Evolutionary conservation across 2,888 invertebrate species (phyloP), one percentile per base, ranked within the genome.

Genomic region (Dasypolia templi): DNA sequence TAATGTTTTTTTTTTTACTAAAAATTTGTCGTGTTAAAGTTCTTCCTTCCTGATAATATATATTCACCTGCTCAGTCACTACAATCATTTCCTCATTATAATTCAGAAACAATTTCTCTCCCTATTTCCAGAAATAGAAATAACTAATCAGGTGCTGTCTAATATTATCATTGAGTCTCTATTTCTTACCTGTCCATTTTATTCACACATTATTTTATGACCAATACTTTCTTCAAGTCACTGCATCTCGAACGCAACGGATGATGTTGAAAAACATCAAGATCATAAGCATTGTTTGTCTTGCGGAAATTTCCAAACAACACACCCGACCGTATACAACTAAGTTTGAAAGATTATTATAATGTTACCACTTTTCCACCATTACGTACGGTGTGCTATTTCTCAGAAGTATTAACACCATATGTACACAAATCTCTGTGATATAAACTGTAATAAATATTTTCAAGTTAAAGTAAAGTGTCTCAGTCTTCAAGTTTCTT

Each of bases 291-390:
- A 91, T 92, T 94, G 93, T 93, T 94, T 94, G 93, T 92, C 89
- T 90, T 87, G 86, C 85, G 91, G 92, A 92, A 92, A 94, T 93
- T 94, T 94, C 92, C 93, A 95, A 94, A 94, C 94, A 94, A 92
- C 63, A 55, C 64, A 69, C 55, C 59, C 55, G 63, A 29, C 51
- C 67, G 75, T 79, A 79, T 72, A 81, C 74, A 85, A 79, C 79
- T 73, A 72, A 79, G 64, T 74, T 83, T 74, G 76, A 73, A n/a
- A 35, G 75, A 75, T 77, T 81, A 75, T 81, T 56, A 77, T 86
- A 79, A 72, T 78, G 59, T 72, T 77, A 70, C 72, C 71, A 72
- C 68, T 68, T 75, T 76, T 76, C 65, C 61, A 84, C 19, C 53
- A 70, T 76, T 67, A 66, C 66, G 9, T 62, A 66, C 63, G 32